Percentiles rank a stretch among this genome's conserved stretches.
These are phyloP conservation scores for Eudemis profundana DNA, from an alignment of 2,888 invertebrate genomes.

Conservation along the genomic window DNA sequence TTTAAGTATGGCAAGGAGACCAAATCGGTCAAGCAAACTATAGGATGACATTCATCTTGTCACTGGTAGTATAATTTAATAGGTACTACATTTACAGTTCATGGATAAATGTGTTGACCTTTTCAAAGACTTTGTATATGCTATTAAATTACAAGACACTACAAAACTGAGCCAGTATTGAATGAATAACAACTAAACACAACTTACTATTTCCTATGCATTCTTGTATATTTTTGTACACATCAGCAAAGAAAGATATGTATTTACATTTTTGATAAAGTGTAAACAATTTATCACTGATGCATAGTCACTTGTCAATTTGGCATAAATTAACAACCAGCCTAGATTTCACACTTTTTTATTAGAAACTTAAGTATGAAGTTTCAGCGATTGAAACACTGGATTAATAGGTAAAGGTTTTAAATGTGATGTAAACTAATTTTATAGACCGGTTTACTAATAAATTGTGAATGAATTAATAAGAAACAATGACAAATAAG, in stretches of 20 bases:
- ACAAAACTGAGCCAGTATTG: not conserved
- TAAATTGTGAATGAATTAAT: constrained; percentile 46
- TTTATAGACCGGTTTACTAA: constrained; percentile 9
- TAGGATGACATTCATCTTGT: not conserved
- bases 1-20: constrained; percentile 20
- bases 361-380: constrained; percentile 7
- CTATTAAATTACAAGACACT: not conserved
- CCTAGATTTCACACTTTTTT: constrained; percentile 61
- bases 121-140: not conserved
- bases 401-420: not conserved
- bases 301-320: constrained; percentile 68
- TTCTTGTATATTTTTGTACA: constrained; percentile 56
- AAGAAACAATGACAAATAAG: constrained; percentile 52
- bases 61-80: not conserved
- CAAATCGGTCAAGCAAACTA: constrained; percentile 10
- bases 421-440: constrained; percentile 10
- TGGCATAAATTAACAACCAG: constrained; percentile 61
- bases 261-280: constrained; percentile 56
- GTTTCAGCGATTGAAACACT: constrained; percentile 13
- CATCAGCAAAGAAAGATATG: constrained; percentile 52
- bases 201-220: constrained; percentile 81
- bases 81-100: not conserved
- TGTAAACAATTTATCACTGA: constrained; percentile 50
- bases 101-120: not conserved
- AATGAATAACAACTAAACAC: not conserved